Evolutionary conservation across 2,797 vertebrate genomes (phyloP), one percentile per base, ranked within the genome.

Genomic region (Anableps anableps): DNA sequence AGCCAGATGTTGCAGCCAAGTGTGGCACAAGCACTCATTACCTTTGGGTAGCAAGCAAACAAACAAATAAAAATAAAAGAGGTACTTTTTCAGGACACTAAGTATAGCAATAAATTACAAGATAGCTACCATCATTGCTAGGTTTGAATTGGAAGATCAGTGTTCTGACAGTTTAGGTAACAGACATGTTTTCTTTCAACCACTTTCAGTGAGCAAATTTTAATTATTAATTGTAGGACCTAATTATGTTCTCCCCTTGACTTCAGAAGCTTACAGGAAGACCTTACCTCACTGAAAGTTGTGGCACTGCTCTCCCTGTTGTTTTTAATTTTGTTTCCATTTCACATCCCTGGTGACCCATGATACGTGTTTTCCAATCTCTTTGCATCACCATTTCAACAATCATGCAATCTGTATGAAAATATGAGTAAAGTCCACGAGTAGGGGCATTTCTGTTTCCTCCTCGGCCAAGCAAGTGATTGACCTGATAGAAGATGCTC

Each of bases 251-350:
- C 74, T 31, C 19, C 19, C 8, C 34, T 60, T 3, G 1, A 41
- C 26, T 29, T 17, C 38, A 58, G 17, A 74, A 45, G 43, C 71
- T 45, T 8, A 34, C 62, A 19, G 66, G 26, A 76, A 60, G 45
- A 48, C 68, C 78, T 72, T 17, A 71, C 73, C 34, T 77, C 55
- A 73, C 73, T 77, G 43, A 43, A 29, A 72, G 45, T 55, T 70
- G 29, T 51, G 21, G 11, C 55, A 38, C 23, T 14, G 43, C 41
- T 16, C 23, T 16, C 66, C 38, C 38, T 70, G 41, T 45, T 45
- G 68, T 45, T n/a, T n/a, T 29, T 16, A 43, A 11, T 26, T 70
- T 70, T n/a, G 26, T 45, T 45, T 71, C 68, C 45, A 41, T 45
- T 71, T 71, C 68, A 71, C 41, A n/a, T 45, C 23, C 68, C 38